Percentiles rank a stretch among this genome's conserved stretches.
These are phyloP conservation scores for Drosophila sucinea DNA, from an alignment of 1,140 invertebrate genomes.

Conservation along the genomic window DNA sequence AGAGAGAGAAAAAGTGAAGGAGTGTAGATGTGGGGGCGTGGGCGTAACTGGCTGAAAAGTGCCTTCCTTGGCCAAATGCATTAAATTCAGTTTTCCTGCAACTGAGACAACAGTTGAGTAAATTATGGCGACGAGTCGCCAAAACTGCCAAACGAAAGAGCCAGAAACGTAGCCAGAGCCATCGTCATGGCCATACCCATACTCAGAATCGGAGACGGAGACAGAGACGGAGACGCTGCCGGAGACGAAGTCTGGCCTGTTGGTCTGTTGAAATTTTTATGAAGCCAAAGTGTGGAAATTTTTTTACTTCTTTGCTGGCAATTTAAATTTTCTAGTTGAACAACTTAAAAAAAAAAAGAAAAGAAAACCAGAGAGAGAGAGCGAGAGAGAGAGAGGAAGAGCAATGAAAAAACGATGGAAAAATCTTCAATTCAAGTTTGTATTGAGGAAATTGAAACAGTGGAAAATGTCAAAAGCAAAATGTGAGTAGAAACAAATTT, in stretches of 20 bases:
- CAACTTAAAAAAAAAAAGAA: slow-evolving; percentile 14
- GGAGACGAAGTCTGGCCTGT: slow-evolving; percentile 35
- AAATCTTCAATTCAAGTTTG: slow-evolving; percentile 2
- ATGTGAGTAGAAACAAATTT: not conserved
- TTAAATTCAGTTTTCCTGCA: slow-evolving; percentile 79
- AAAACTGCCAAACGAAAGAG: slow-evolving; percentile 41
- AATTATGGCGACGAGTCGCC: slow-evolving; percentile 71
- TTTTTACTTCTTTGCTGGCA: slow-evolving; percentile 24
- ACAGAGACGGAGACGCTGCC: slow-evolving; percentile 5
- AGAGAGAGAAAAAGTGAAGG: not conserved
- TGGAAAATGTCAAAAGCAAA: slow-evolving; percentile 9
- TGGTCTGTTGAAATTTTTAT: slow-evolving; percentile 71
- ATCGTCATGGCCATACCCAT: slow-evolving; percentile 8
- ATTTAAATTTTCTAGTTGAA: slow-evolving; percentile 20
- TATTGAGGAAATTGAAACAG: slow-evolving; percentile 14
- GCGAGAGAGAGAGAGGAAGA: not conserved
- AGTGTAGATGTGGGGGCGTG: slow-evolving; percentile 4
- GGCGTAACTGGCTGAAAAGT: slow-evolving; percentile 51
- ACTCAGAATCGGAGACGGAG: slow-evolving; percentile 14
- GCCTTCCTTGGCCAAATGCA: slow-evolving; percentile 66
- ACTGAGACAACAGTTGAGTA: slow-evolving; percentile 80
- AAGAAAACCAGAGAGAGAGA: not conserved
- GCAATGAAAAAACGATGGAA: not conserved
- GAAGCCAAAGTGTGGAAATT: slow-evolving; percentile 38
- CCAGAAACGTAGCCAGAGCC: slow-evolving; percentile 6